A percentile compares a stretch with the other conserved stretches of the same genome.
These are phyloP conservation scores for Lithobates sylvaticus DNA, from an alignment of 2,797 vertebrate species.

Conservation along the genomic window DNA sequence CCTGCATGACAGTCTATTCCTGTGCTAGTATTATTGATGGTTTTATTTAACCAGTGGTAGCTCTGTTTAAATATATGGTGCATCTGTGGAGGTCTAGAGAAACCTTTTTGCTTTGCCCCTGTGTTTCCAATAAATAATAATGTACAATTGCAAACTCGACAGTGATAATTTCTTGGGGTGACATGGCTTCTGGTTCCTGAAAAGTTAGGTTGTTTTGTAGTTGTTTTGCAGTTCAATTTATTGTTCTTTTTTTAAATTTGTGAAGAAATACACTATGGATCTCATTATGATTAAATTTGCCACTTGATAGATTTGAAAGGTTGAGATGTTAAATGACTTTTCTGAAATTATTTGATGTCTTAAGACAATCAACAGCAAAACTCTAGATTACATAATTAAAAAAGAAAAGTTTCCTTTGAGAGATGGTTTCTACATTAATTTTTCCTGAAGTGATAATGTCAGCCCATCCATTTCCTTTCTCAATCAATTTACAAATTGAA, in stretches of 20 bases:
- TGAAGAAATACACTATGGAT: background rate
- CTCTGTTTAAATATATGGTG: too few species aligned
- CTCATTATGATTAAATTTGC: background rate
- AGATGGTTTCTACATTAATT: constrained; percentile 18
- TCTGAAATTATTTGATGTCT: background rate
- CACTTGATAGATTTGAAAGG: background rate
- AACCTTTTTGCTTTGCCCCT: too few species aligned
- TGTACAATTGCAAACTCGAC: too few species aligned
- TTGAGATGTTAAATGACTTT: constrained; percentile 5
- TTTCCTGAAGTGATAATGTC: constrained; percentile 22
- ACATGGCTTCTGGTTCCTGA: background rate
- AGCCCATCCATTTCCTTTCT: constrained; percentile 22
- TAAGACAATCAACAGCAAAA: constrained; percentile 11
- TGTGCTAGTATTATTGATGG: too few species aligned
- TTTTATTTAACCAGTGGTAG: too few species aligned
- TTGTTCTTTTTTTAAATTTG: background rate
- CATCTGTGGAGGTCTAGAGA: too few species aligned
- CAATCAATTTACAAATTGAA: constrained; percentile 12
- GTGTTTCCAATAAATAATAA: too few species aligned
- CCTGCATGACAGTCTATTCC: too few species aligned
- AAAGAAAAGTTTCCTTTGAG: constrained; percentile 27
- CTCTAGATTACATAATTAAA: constrained; percentile 20
- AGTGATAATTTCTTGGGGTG: background rate
- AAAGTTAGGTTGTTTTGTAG: background rate
- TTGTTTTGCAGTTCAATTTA: background rate